These are phyloP conservation scores for Lamellibrachia columna DNA, from an alignment of 2,888 invertebrate genomes.

Conservation along the genomic window DNA sequence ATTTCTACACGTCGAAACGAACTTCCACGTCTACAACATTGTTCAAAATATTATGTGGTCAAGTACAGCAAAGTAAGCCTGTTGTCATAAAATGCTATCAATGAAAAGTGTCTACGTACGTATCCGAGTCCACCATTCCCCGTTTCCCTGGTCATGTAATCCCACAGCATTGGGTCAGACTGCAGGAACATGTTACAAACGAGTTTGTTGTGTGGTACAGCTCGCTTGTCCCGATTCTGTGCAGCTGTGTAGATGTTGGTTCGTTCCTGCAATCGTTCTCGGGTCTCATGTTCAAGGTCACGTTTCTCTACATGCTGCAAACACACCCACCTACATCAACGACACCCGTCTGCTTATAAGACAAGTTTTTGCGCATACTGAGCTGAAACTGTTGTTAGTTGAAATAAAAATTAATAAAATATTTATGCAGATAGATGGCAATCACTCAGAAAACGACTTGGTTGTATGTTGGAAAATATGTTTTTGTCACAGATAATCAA, in stretches of 20 bases:
- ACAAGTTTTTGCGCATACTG: neutral
- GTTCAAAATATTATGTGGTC: neutral
- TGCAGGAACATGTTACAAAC: conserved; percentile 95
- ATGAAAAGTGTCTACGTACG: conserved; percentile 46
- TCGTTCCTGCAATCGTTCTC: neutral
- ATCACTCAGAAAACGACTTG: no score
- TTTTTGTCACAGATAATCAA: no score
- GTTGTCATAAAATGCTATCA: neutral
- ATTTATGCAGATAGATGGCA: no score
- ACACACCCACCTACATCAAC: neutral
- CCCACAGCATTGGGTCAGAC: conserved; percentile 98
- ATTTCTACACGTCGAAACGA: no score
- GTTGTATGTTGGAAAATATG: no score
- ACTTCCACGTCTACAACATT: no score
- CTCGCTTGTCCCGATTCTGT: neutral
- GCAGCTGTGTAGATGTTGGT: neutral
- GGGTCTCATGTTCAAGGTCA: neutral
- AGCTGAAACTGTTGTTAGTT: no score
- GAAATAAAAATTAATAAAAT: no score
- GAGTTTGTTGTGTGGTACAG: conserved; percentile 37
- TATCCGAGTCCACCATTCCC: conserved; percentile 55
- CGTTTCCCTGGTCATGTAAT: conserved; percentile 78
- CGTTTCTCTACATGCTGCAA: neutral
- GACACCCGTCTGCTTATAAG: neutral
- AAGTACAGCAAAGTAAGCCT: neutral